These are phyloP conservation scores for Heterochromis multidens DNA, from an alignment of 2,113 vertebrate species.

Conservation along the genomic window DNA sequence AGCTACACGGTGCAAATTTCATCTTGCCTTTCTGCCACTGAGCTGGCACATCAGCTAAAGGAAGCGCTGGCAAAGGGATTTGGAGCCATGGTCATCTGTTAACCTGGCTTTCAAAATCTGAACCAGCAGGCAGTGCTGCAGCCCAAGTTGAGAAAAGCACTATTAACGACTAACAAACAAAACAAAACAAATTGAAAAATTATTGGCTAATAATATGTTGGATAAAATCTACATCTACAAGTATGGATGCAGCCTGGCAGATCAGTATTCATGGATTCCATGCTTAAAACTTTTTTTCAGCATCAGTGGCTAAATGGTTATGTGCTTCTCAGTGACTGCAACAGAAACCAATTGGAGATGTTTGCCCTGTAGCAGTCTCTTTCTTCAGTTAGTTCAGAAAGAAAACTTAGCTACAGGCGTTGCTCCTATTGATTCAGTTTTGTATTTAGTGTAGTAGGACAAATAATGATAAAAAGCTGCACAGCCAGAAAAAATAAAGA, in stretches of 20 bases:
- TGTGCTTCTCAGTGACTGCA: conserved; percentile 40
- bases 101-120: neutral
- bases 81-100: conserved; percentile 27
- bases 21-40: neutral
- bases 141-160: neutral
- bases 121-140: neutral
- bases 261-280: neutral
- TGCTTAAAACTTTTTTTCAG: neutral
- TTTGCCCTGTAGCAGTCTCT: conserved; percentile 24
- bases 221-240: neutral
- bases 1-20: neutral
- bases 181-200: neutral
- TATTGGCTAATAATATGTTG: neutral
- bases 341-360: conserved; percentile 31
- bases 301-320: conserved; percentile 15
- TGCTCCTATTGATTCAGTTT: conserved; percentile 50
- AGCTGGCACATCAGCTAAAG: conserved; percentile 17
- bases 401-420: conserved; percentile 49
- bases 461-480: conserved; percentile 56
- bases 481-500: conserved; percentile 11
- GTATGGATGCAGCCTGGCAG: neutral
- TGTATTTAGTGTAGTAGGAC: conserved; percentile 21
- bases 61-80: conserved; percentile 18
- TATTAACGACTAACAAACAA: neutral
- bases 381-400: conserved; percentile 65